These are phyloP conservation scores for Acronicta aceris DNA, from an alignment of 2,888 invertebrate species.

Conservation along the genomic window DNA sequence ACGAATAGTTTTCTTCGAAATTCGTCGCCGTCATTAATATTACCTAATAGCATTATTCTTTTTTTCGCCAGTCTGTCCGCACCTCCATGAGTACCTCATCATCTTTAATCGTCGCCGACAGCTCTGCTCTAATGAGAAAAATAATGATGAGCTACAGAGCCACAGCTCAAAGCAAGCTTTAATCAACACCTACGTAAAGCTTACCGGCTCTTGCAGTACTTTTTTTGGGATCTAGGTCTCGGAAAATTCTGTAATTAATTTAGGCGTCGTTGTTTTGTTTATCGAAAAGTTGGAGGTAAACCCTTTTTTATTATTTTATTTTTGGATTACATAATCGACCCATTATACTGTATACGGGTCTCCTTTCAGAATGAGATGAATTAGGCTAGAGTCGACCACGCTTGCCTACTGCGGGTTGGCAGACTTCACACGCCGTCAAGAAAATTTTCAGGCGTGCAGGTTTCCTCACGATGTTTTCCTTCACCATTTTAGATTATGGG, in stretches of 20 bases:
- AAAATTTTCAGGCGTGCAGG: too few species aligned
- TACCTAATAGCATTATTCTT: constrained; percentile 28
- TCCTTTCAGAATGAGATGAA: too few species aligned
- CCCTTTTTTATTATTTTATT: neutral
- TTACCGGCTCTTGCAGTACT: constrained; percentile 17
- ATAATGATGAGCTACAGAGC: constrained; percentile 80
- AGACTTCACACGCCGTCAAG: too few species aligned
- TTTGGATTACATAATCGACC: too few species aligned
- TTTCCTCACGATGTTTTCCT: too few species aligned
- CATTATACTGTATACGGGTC: too few species aligned
- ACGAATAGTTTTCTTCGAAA: constrained; percentile 1
- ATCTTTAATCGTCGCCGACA: constrained; percentile 80
- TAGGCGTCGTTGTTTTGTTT: constrained; percentile 5
- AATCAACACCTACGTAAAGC: constrained; percentile 73
- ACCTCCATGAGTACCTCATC: constrained; percentile 68
- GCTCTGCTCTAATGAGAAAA: constrained; percentile 85
- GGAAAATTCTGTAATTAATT: constrained; percentile 50
- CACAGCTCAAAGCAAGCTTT: constrained; percentile 72
- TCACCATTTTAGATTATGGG: too few species aligned
- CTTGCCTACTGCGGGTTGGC: too few species aligned
- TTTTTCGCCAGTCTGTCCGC: constrained; percentile 50
- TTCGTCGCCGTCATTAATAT: constrained; percentile 30
- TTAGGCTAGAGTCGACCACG: too few species aligned
- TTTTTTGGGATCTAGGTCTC: constrained; percentile 37
- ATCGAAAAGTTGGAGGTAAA: neutral